Base-by-base conservation (phyloP, 2,888 invertebrate species). In the Anagyrus pseudococci region DNA sequence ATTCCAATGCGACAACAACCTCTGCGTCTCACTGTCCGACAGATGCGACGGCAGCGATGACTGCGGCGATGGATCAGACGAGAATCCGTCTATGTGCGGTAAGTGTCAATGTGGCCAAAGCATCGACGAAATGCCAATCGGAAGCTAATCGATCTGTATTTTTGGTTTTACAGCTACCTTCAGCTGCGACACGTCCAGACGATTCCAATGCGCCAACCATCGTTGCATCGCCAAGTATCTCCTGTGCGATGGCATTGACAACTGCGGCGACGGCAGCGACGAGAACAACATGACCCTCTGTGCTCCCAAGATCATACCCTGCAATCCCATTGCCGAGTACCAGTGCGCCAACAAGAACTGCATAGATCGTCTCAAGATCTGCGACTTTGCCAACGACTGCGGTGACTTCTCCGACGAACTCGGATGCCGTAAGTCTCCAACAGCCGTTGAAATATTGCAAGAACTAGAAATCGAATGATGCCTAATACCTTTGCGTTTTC, bases 281-380 rank as follows among this genome's bases (percentile, higher is more conserved):
- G 97, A 98, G 82, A 96, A 96, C 81, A 95, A 96, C 81, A 92
- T 95, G 87, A 94, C 94, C 0, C 82, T 94, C 58, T 96, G 95
- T 77, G 88, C 90, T 1, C 84, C 86, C n/a, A 87, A 89, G 66
- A 86, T 87, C 54, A 87, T 89, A 70, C 88, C 92, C 0, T 93
- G 93, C 79, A 91, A 93, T 74, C 85, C 88, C 0, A 85, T 87
- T 70, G 84, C 87, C 6, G 94, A 96, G 82, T 96, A 91, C 82
- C 89, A 91, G 75, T 97, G 97, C 81, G 91, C 93, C 58, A 95
- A 94, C 81, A 88, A 90, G 64, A 89, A 88, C 72, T 98, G 98
- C 78, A 87, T 96, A 53, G 89, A 90, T 50, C 86, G 89, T 57
- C 78, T 84, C 0, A 90, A 89, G 77, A 87, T 94, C 0, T 98